Base-by-base conservation (phyloP, 2,113 vertebrate genomes). In the Etia nguti region DNA sequence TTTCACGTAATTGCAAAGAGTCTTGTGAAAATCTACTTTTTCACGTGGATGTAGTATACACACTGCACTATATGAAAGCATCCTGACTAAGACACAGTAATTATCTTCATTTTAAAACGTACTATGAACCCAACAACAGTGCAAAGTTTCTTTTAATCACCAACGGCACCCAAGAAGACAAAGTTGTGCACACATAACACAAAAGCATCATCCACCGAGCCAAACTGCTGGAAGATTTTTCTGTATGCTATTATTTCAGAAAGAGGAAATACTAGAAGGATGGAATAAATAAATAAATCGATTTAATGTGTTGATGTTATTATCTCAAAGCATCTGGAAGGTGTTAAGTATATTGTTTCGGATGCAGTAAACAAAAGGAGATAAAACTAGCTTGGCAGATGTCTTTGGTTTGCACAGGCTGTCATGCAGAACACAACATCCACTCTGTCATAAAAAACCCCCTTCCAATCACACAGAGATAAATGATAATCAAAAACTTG, bases 401-500 rank as follows among this genome's bases (percentile, higher is more conserved):
- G 62, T 80, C 52, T 70, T 18, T 2, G 13, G 31, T 54, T 87
- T 59, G 82, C 52, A 55, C 46, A 77, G 73, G 26, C 46, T 55
- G 43, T 68, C 73, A 41, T 12, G 34, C 34, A 48, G 56, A 84
- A 34, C 52, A 38, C 77, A 77, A 56, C 89, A 82, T 83, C 43
- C 34, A 52, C 54, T 60, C 60, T 12, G 62, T 70, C 65, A 43
- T 56, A 81, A 79, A 89, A 80, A 79, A 60, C 1, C 6, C 57
- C 8, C 57, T 50, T 41, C 68, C 85, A 57, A 88, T 85, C 90
- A 81, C 48, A 81, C 34, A 1, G 54, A 86, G 84, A 90, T 86
- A 52, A 87, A 79, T 36, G 50, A 68, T 65, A 50, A 90, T 90
- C 15, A 89, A 88, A 88, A 88, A 79, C 68, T 55, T 85, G 84